phyloP scores from a whole-genome alignment of 1,140 invertebrate genomes.

The Drosophila fuyamai region DNA sequence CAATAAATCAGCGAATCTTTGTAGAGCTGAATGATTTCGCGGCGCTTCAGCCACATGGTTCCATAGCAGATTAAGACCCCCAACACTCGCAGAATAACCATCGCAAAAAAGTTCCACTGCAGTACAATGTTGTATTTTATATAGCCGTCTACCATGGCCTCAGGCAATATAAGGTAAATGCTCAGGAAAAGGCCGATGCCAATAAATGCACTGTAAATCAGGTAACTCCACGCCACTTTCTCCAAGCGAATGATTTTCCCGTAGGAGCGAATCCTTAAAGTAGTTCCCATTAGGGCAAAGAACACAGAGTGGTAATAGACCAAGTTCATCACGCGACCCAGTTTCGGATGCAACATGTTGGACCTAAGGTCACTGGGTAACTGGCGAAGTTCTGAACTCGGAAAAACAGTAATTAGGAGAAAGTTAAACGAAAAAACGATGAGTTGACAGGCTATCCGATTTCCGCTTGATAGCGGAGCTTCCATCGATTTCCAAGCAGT shows the following conservation, averaged over 20 bases:
- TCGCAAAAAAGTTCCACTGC: slow-evolving; percentile 32
- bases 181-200: slow-evolving; percentile 5
- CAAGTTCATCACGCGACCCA: slow-evolving; percentile 26
- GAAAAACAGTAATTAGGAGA: slow-evolving; percentile 13
- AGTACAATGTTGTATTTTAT: slow-evolving; percentile 53
- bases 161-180: slow-evolving; percentile 27
- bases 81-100: background rate
- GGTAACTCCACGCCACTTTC: slow-evolving; percentile 23
- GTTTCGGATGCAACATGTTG: slow-evolving; percentile 55
- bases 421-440: slow-evolving; percentile 1
- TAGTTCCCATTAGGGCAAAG: slow-evolving; percentile 51
- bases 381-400: background rate
- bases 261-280: slow-evolving; percentile 8
- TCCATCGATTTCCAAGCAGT: slow-evolving; percentile 1
- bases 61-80: slow-evolving; percentile 29
- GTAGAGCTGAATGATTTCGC: slow-evolving; percentile 27
- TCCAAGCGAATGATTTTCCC: background rate
- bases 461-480: slow-evolving; percentile 11
- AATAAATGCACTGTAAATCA: slow-evolving; percentile 36
- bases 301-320: slow-evolving; percentile 43
- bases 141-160: slow-evolving; percentile 24
- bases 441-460: background rate
- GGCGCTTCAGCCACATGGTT: slow-evolving; percentile 47
- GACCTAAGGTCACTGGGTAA: background rate
- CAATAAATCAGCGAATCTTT: slow-evolving; percentile 29